These are phyloP conservation scores for Allophyes oxyacanthae DNA, from an alignment of 2,888 invertebrate species.

Conservation along the genomic window DNA sequence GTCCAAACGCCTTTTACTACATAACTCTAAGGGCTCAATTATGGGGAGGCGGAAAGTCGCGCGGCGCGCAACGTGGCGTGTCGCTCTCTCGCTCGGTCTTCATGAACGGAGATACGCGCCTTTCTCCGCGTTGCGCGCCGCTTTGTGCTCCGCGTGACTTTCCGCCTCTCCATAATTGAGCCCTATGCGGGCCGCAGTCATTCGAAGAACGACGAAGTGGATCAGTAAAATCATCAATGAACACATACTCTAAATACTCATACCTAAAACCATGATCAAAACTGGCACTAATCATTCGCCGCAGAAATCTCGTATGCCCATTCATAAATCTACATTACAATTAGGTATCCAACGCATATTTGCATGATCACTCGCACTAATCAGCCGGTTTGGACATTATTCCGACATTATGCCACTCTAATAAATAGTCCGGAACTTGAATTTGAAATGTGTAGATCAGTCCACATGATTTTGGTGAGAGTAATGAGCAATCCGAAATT, in stretches of 20 bases:
- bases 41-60: too few relatives aligned
- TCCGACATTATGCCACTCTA: slow-evolving; percentile 45
- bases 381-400: slow-evolving; percentile 58
- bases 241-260: neutral
- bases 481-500: slow-evolving; percentile 37
- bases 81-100: too few relatives aligned
- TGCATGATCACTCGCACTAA: slow-evolving; percentile 64
- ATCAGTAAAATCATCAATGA: too few relatives aligned
- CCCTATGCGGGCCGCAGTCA: too few relatives aligned
- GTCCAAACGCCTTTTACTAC: too few relatives aligned
- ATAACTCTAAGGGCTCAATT: too few relatives aligned
- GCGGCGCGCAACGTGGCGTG: too few relatives aligned
- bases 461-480: slow-evolving; percentile 27
- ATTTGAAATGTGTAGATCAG: slow-evolving; percentile 43
- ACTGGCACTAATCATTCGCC: slow-evolving; percentile 27
- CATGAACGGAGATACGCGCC: too few relatives aligned
- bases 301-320: slow-evolving; percentile 23
- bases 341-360: slow-evolving; percentile 56
- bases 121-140: too few relatives aligned
- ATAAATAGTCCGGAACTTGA: slow-evolving; percentile 50
- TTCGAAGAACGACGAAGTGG: too few relatives aligned
- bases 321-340: slow-evolving; percentile 60
- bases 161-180: too few relatives aligned
- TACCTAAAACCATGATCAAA: neutral
- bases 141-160: too few relatives aligned